Evolutionary conservation across 2,113 vertebrate species (phyloP), one percentile per base, ranked within the genome.

Genomic region (Oryzias celebensis): DNA sequence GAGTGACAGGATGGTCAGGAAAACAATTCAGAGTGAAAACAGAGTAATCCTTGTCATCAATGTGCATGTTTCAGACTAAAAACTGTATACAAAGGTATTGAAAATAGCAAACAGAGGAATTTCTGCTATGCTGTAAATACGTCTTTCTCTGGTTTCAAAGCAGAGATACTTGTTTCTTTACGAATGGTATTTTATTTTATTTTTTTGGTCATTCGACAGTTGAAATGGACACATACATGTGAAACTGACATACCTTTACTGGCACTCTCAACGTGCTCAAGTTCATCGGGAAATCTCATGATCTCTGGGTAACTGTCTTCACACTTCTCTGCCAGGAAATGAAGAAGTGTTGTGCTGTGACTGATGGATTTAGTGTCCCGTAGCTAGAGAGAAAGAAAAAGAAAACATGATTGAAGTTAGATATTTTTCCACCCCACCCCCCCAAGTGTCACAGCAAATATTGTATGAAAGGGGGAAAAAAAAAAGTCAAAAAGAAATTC

Each of bases 331-430:
- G 94, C 94, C 86, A 99, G 87, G 75, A 98, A 99, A 87, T 99
- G 93, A 64, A 99, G 68, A 18, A 99, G 89, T 0, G 96, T 98
- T 57, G 92, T 94, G 74, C 94, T 95, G 68, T 98, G 96, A 83
- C 95, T 88, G 54, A 92, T 65, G 46, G 96, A 97, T 81, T 99
- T 99, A 16, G 97, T 99, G 83, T 99, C 97, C 88, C 94, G 89
- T 24, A 98, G 95, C 97, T 99, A 77, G 42, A 70, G 49, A 81
- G 28, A 13, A 65, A 36, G 69, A 18, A 10, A 47, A 16, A 50
- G 14, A 45, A 52, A 64, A 15, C 46, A 16, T 31, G 52, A 64
- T 44, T 51, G 7, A 66, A 43, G 8, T 1, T 31, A 22, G 2
- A 59, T 56, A 13, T 42, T 18, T 61, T 26, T 26, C 4, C 64